Evolutionary conservation across 2,113 vertebrate genomes (phyloP).

Genomic region (Spea multiplicata): DNA sequence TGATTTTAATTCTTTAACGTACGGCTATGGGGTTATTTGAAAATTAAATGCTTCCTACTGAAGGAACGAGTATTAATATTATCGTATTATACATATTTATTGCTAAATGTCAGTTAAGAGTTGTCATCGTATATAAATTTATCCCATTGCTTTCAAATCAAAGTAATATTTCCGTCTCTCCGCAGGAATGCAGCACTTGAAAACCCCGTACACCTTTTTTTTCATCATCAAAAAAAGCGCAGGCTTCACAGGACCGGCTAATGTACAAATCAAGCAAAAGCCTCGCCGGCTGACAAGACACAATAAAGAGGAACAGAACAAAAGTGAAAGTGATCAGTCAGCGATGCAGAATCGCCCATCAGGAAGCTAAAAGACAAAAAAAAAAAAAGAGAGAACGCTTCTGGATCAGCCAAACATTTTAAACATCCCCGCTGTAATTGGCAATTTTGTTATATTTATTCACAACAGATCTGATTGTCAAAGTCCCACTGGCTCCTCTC

Average conservation of each 20-base stretch:
- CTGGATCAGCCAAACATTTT: constrained; percentile 84
- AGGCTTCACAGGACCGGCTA: constrained; percentile 26
- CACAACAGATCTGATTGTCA: constrained; percentile 91
- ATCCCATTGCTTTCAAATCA: constrained; percentile 7
- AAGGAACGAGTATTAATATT: no score
- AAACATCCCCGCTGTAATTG: constrained; percentile 95
- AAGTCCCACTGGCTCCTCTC: constrained; percentile 77
- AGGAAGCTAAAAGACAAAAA: constrained; percentile 50
- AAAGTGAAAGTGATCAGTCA: constrained; percentile 51
- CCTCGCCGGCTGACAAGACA: constrained; percentile 30
- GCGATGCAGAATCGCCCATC: constrained; percentile 53
- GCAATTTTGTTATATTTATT: constrained; percentile 99
- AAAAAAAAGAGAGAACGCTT: constrained; percentile 39
- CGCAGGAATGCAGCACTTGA: constrained; percentile 19
- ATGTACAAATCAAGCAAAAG: constrained; percentile 16
- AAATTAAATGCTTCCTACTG: no score
- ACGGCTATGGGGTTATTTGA: no score
- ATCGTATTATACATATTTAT: no score
- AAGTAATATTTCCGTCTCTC: not conserved
- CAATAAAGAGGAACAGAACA: constrained; percentile 6
- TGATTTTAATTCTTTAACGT: no score
- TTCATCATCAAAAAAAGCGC: constrained; percentile 6
- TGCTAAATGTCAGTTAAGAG: no score
- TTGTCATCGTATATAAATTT: not conserved
- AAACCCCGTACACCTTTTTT: constrained; percentile 10